These are phyloP conservation scores for Bombus soroeensis DNA, from an alignment of 1,140 invertebrate genomes.

Conservation along the genomic window DNA sequence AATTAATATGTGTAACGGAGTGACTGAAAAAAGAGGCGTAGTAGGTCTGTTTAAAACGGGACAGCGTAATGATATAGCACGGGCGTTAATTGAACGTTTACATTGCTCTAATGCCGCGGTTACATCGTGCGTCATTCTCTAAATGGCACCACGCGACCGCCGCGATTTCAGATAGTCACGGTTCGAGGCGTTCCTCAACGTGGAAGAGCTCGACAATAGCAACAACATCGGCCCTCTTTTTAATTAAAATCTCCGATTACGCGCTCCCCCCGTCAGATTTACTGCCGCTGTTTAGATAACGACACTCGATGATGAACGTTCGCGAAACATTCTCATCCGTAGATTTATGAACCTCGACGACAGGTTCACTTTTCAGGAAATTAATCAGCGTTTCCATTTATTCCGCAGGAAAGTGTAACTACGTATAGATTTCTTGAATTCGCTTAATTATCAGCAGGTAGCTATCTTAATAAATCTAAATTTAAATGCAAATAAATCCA, in stretches of 20 bases:
- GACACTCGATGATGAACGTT: not conserved
- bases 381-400: not conserved
- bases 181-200: slow-evolving; percentile 14
- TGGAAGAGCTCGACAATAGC: slow-evolving; percentile 19
- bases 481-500: too few species aligned
- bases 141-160: slow-evolving; percentile 44
- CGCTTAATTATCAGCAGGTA: too few species aligned
- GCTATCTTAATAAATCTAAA: too few species aligned
- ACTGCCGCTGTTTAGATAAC: not conserved
- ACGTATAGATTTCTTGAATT: too few species aligned
- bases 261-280: not conserved
- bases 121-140: slow-evolving; percentile 49
- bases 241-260: slow-evolving; percentile 23
- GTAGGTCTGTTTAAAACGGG: not conserved
- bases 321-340: not conserved
- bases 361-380: not conserved
- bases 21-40: not conserved
- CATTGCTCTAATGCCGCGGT: slow-evolving; percentile 44
- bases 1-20: not conserved
- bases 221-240: slow-evolving; percentile 21
- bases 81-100: slow-evolving; percentile 51
- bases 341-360: too few species aligned
- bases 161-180: slow-evolving; percentile 50
- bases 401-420: not conserved
- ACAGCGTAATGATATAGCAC: slow-evolving; percentile 36